A percentile compares a stretch with the other conserved stretches of the same genome.
Evolutionary conservation across 2,113 vertebrate genomes (phyloP).

Genomic region (Pteruthius melanotis): DNA sequence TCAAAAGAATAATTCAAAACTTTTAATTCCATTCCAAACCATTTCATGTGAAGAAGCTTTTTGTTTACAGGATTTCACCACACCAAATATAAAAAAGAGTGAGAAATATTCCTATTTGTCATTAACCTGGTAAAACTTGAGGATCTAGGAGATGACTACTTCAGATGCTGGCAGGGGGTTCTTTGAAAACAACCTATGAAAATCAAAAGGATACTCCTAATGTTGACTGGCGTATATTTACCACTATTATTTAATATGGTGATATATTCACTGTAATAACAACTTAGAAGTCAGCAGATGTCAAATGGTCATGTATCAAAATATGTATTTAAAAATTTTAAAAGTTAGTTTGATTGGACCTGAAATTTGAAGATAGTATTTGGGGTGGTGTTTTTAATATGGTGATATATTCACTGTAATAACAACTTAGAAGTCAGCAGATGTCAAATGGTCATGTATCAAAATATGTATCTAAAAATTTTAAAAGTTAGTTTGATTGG

Average conservation of each 20-base stretch:
- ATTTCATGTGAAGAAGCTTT: not conserved
- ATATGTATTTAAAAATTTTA: not conserved
- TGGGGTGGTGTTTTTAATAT: not conserved
- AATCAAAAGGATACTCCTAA: not conserved
- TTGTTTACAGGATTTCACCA: not conserved
- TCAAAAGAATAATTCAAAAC: not conserved
- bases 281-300: not conserved
- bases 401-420: not conserved
- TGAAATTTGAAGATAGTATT: not conserved
- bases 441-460: not conserved
- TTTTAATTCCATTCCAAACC: not conserved
- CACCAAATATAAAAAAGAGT: not conserved
- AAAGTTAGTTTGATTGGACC: not conserved
- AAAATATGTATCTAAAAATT: not conserved
- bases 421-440: not conserved
- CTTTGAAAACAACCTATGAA: not conserved
- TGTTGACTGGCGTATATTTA: not conserved
- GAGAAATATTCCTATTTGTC: not conserved
- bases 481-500: not conserved
- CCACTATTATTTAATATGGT: not conserved
- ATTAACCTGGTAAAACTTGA: not conserved
- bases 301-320: not conserved
- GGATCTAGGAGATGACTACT: not conserved
- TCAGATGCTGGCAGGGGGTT: not conserved
- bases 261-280: not conserved